These are phyloP conservation scores for Tetranychus cinnabarinus DNA, from an alignment of 1,140 invertebrate species.

Conservation along the genomic window DNA sequence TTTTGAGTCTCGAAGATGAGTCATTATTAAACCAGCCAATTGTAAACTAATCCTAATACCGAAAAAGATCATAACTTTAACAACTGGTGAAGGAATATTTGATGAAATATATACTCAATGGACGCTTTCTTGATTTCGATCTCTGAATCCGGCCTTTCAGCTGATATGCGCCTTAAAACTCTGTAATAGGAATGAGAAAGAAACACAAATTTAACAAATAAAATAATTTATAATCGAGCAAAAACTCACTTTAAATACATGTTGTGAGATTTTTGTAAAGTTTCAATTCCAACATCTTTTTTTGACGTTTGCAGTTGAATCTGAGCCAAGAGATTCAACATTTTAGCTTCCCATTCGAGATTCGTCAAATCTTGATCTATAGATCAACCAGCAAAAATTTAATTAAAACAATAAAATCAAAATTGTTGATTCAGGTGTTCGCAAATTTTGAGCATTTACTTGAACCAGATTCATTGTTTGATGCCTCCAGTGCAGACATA, in stretches of 20 bases:
- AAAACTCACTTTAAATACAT: conserved; percentile 24
- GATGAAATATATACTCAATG: background rate
- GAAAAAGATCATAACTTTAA: background rate
- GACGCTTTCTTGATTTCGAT: background rate
- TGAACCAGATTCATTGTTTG: background rate
- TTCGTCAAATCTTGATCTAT: conserved; percentile 19
- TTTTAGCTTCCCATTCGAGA: conserved; percentile 34
- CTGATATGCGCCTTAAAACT: background rate
- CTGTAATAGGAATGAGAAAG: background rate
- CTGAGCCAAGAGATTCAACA: conserved; percentile 37
- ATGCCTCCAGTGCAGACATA: background rate
- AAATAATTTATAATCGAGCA: background rate
- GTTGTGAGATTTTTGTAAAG: conserved; percentile 36
- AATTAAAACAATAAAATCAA: background rate
- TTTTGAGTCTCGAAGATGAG: conserved; percentile 24
- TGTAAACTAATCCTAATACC: conserved; percentile 33
- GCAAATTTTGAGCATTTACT: background rate
- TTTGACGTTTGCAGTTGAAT: conserved; percentile 25
- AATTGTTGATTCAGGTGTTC: background rate
- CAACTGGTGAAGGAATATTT: background rate
- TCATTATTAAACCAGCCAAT: conserved; percentile 36
- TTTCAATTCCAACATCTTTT: conserved; percentile 30
- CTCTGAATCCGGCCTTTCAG: background rate
- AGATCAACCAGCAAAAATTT: background rate
- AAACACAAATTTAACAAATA: conserved; percentile 1